Conservation (phyloP, 2,113 vertebrate species). For the Oryzias celebensis region DNA sequence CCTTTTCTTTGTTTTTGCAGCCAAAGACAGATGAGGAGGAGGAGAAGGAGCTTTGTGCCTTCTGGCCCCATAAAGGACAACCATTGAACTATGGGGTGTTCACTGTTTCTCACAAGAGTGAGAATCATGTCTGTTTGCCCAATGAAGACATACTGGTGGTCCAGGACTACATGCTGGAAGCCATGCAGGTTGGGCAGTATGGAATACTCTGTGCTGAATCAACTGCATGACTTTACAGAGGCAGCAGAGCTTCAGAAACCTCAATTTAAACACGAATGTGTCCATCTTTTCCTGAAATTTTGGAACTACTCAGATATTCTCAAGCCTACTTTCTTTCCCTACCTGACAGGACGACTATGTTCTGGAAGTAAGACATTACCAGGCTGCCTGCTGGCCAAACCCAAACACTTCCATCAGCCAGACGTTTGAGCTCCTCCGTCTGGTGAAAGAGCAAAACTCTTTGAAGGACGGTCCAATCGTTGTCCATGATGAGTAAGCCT, state of each 20-base stretch:
- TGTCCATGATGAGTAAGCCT: constrained; percentile 92
- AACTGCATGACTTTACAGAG: neutral
- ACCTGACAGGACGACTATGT: constrained; percentile 88
- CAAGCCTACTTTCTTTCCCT: neutral
- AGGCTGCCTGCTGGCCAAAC: constrained; percentile 90
- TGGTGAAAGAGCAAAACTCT: constrained; percentile 83
- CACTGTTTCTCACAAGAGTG: constrained; percentile 86
- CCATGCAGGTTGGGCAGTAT: constrained; percentile 81
- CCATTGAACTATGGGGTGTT: constrained; percentile 87
- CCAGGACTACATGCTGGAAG: constrained; percentile 90
- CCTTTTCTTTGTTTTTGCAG: no score
- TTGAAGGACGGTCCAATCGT: constrained; percentile 85
- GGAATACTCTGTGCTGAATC: neutral
- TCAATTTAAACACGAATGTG: neutral
- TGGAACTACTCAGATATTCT: neutral
- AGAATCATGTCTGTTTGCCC: constrained; percentile 86
- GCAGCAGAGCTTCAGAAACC: neutral
- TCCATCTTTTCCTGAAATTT: no score
- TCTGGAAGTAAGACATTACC: constrained; percentile 91
- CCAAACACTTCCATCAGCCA: constrained; percentile 92
- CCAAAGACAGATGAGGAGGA: constrained; percentile 65
- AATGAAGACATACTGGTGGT: constrained; percentile 91
- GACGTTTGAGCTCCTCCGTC: constrained; percentile 88
- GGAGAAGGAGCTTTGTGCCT: constrained; percentile 79
- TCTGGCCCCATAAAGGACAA: constrained; percentile 89